Percentiles rank a stretch among this genome's conserved stretches.
Evolutionary conservation across 1,140 invertebrate genomes (phyloP).

Genomic region (Drosophila tropicalis): DNA sequence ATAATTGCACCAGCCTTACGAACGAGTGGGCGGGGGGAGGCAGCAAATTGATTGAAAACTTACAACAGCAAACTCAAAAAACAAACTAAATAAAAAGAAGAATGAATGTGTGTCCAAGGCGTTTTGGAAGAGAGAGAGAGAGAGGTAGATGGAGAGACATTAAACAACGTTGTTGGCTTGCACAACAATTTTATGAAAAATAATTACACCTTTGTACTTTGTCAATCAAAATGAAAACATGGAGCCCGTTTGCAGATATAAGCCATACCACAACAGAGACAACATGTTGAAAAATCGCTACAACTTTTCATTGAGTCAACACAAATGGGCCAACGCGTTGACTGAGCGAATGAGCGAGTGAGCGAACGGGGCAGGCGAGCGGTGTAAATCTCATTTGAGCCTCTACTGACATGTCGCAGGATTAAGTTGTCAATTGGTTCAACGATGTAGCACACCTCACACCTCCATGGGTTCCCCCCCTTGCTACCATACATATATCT

Average conservation of each 20-base stretch:
- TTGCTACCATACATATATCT: neutral
- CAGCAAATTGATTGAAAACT: constrained; percentile 75
- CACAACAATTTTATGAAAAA: constrained; percentile 73
- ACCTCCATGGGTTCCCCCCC: neutral
- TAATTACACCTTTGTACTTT: constrained; percentile 82
- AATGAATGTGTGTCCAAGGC: no score
- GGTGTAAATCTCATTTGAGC: constrained; percentile 78
- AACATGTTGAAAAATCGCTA: constrained; percentile 61
- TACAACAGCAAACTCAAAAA: constrained; percentile 44
- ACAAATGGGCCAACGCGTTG: constrained; percentile 56
- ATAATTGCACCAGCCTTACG: constrained; percentile 56
- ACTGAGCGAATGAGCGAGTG: constrained; percentile 41
- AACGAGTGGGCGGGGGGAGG: constrained; percentile 17
- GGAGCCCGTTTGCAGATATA: constrained; percentile 24
- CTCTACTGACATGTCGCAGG: constrained; percentile 78
- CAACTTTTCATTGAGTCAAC: constrained; percentile 65
- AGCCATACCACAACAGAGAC: constrained; percentile 47
- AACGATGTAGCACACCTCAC: constrained; percentile 18
- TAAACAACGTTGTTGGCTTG: constrained; percentile 38
- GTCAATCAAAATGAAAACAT: constrained; percentile 70
- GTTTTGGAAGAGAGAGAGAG: neutral
- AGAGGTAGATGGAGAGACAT: neutral
- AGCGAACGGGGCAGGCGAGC: constrained; percentile 33
- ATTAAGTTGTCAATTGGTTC: constrained; percentile 78
- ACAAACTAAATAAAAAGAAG: neutral